Conservation (phyloP, 1,140 invertebrate genomes). For the Drosophila funebris region DNA sequence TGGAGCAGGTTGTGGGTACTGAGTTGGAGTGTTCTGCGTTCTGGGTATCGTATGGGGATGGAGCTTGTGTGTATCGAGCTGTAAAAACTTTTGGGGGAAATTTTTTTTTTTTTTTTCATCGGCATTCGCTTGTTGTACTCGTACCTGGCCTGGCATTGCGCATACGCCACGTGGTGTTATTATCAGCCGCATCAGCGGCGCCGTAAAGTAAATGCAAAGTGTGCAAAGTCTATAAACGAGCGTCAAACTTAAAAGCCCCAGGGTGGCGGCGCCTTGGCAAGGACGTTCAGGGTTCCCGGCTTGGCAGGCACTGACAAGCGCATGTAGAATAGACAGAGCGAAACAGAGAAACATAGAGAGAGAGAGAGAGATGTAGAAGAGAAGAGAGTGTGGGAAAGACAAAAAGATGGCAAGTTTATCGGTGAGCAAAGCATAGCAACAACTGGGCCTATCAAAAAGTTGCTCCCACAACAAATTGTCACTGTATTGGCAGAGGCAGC, state of each 20-base stretch:
- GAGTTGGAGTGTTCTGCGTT: slow-evolving; percentile 8
- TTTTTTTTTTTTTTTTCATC: slow-evolving; percentile 47
- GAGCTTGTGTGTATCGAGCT: slow-evolving; percentile 70
- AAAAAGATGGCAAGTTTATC: slow-evolving; percentile 54
- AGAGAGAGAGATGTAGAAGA: not conserved
- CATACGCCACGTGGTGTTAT: slow-evolving; percentile 76
- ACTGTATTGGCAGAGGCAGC: slow-evolving; percentile 26
- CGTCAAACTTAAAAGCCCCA: slow-evolving; percentile 80
- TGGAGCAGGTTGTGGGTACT: too few species aligned
- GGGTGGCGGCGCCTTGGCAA: slow-evolving; percentile 69
- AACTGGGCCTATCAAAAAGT: slow-evolving; percentile 70
- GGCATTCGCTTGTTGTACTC: slow-evolving; percentile 22
- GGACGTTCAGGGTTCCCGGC: slow-evolving; percentile 37
- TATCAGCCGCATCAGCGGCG: slow-evolving; percentile 78
- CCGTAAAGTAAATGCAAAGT: slow-evolving; percentile 81
- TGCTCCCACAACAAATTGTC: slow-evolving; percentile 78
- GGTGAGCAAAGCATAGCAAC: slow-evolving; percentile 29
- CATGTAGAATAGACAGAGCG: slow-evolving; percentile 3
- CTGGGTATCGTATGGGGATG: slow-evolving; percentile 7
- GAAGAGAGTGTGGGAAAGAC: too few species aligned
- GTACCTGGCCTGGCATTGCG: slow-evolving; percentile 55
- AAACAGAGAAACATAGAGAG: not conserved
- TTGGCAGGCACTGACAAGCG: not conserved
- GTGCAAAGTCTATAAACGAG: slow-evolving; percentile 82
- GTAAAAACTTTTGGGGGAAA: slow-evolving; percentile 71